phyloP scores from a whole-genome alignment of 2,888 invertebrate species.

The Ophonus ardosiacus region DNA sequence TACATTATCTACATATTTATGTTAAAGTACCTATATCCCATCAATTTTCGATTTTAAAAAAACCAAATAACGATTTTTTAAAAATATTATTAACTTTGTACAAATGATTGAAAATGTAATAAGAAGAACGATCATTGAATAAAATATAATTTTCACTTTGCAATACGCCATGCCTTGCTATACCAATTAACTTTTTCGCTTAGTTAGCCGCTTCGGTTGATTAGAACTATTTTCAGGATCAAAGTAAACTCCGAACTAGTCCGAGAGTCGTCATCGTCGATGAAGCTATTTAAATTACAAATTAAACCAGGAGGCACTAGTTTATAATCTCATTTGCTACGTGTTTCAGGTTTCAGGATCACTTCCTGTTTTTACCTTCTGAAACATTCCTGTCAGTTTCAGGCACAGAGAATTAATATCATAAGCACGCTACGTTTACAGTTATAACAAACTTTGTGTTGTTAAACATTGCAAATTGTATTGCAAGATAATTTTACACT shows the following conservation, averaged over 20 bases:
- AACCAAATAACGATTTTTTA: too few relatives aligned
- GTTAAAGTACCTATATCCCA: too few relatives aligned
- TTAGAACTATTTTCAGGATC: constrained; percentile 32
- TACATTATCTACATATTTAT: too few relatives aligned
- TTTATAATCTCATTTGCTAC: constrained; percentile 18
- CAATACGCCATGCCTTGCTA: too few relatives aligned
- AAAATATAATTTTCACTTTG: too few relatives aligned
- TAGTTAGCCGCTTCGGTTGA: constrained; percentile 20
- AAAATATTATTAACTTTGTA: too few relatives aligned
- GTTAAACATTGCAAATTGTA: background rate
- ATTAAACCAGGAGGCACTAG: constrained; percentile 7
- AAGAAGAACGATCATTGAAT: too few relatives aligned
- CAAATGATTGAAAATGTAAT: too few relatives aligned
- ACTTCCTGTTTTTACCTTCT: background rate
- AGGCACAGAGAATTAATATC: constrained; percentile 8
- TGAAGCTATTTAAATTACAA: constrained; percentile 33
- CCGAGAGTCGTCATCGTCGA: background rate
- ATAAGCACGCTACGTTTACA: constrained; percentile 33
- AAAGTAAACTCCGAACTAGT: constrained; percentile 5
- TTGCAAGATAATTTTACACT: background rate
- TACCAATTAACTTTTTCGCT: background rate
- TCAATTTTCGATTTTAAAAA: too few relatives aligned
- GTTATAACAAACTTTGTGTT: constrained; percentile 16
- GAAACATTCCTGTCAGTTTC: background rate
- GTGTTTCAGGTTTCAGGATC: background rate